Conservation (phyloP, 2,888 invertebrate species). For the Argyra leucocephala region DNA sequence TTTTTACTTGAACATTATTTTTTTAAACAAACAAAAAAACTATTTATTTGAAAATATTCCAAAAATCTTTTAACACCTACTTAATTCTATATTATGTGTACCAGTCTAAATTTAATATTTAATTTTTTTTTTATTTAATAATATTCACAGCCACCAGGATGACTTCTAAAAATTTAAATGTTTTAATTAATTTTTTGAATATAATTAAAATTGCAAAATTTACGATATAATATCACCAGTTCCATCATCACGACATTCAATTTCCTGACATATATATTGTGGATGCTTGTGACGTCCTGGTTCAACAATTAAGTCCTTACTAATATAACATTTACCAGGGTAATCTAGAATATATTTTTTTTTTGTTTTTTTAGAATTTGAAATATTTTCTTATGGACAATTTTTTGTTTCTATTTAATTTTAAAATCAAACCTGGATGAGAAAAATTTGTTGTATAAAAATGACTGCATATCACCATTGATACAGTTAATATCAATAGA, state of each 20-base stretch:
- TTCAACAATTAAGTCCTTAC: neutral
- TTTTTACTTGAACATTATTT: no score
- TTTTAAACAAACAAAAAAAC: no score
- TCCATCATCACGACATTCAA: constrained; percentile 1
- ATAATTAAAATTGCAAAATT: neutral
- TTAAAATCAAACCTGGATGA: neutral
- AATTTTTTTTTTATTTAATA: neutral
- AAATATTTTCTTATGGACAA: neutral
- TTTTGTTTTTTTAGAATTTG: neutral
- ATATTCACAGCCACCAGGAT: constrained; percentile 8
- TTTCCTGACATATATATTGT: neutral
- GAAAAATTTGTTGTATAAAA: neutral
- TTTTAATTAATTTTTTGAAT: neutral
- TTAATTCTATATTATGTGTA: no score
- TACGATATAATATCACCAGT: constrained; percentile 11
- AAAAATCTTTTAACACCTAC: no score
- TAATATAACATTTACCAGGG: constrained; percentile 9
- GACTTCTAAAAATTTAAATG: neutral
- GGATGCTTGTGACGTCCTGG: constrained; percentile 9
- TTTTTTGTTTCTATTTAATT: neutral
- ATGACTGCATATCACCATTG: neutral
- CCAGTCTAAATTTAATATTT: no score
- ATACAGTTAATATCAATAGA: neutral
- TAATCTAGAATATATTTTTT: neutral
- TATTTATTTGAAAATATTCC: no score